Evolutionary conservation across 2,113 vertebrate genomes (phyloP).

Genomic region (Malurus alboscapulatus): DNA sequence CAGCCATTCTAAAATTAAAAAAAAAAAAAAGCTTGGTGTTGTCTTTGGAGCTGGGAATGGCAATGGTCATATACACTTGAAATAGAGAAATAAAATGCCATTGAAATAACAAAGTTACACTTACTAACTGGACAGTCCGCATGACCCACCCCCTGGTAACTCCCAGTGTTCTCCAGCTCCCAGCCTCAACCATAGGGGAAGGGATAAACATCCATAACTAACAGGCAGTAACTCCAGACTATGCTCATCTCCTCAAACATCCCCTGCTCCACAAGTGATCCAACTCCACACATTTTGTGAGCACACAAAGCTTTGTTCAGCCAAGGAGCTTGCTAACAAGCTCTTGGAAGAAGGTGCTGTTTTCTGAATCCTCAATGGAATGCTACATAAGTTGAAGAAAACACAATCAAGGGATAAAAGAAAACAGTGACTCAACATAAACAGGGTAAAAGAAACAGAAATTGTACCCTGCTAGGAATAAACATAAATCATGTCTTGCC

Average conservation of each 20-base stretch:
- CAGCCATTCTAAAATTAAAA: constrained; percentile 86
- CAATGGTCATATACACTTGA: not conserved
- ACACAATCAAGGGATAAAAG: not conserved
- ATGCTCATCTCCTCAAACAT: not conserved
- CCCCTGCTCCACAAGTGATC: not conserved
- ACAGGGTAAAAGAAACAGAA: not conserved
- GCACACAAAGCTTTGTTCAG: not conserved
- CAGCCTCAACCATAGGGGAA: not conserved
- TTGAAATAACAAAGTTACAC: not conserved
- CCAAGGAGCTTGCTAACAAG: not conserved
- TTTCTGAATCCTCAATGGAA: not conserved
- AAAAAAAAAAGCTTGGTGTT: not conserved
- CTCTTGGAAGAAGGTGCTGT: not conserved
- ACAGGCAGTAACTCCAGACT: not conserved
- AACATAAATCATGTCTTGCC: not conserved
- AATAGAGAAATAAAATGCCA: not conserved
- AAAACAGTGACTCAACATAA: not conserved
- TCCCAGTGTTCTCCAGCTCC: not conserved
- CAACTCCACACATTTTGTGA: not conserved
- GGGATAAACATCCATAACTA: not conserved
- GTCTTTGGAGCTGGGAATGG: not conserved
- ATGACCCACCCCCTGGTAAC: not conserved
- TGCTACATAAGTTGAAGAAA: not conserved
- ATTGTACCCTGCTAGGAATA: not conserved
- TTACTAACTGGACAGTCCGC: not conserved